These are phyloP conservation scores for Labrus mixtus DNA, from an alignment of 2,113 vertebrate species.

Conservation along the genomic window DNA sequence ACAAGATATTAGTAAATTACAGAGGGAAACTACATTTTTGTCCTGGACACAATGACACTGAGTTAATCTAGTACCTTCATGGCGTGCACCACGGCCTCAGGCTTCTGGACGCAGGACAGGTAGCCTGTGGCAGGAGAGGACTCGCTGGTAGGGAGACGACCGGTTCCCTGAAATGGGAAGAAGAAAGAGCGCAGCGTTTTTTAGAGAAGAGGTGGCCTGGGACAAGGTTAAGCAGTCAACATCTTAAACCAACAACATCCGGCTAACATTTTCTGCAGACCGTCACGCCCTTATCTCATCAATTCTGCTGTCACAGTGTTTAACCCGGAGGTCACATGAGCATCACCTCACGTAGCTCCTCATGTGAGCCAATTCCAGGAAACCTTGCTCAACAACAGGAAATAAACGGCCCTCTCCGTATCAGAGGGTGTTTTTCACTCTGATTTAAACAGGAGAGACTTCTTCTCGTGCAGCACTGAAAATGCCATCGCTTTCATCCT, in stretches of 20 bases:
- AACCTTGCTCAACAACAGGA: not conserved
- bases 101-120: slow-evolving; percentile 90
- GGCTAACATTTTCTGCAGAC: not conserved
- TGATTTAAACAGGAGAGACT: not conserved
- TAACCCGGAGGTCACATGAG: not conserved
- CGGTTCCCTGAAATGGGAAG: slow-evolving; percentile 82
- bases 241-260: not conserved
- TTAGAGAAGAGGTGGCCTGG: too few species aligned
- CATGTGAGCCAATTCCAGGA: not conserved
- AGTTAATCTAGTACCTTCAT: slow-evolving; percentile 89
- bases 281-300: not conserved
- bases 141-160: slow-evolving; percentile 87
- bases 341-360: not conserved
- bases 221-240: not conserved
- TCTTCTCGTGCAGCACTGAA: slow-evolving; percentile 15
- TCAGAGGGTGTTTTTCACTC: slow-evolving; percentile 10
- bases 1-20: too few species aligned
- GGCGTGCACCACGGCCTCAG: slow-evolving; percentile 94
- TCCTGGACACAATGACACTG: not conserved
- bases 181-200: not conserved
- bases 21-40: too few species aligned
- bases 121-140: slow-evolving; percentile 88
- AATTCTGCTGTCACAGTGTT: slow-evolving; percentile 10
- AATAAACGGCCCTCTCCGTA: not conserved
- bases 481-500: slow-evolving; percentile 52